phyloP scores from a whole-genome alignment of 2,888 invertebrate genomes.

The Xanthia icteritia region DNA sequence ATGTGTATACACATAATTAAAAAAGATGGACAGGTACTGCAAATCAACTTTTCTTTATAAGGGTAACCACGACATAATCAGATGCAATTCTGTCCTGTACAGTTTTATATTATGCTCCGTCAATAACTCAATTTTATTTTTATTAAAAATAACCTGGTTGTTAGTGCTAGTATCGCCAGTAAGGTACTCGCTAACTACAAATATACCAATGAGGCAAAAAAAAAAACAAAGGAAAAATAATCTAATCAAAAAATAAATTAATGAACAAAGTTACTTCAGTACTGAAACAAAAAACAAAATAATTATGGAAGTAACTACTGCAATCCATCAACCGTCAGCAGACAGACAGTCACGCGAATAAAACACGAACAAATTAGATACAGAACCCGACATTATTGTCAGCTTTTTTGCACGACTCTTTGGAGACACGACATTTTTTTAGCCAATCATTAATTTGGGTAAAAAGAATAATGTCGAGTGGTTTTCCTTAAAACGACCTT shows the following conservation, averaged over 20 bases:
- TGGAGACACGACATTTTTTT: slow-evolving; percentile 24
- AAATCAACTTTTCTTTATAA: background rate
- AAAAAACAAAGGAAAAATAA: background rate
- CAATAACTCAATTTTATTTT: too few relatives aligned
- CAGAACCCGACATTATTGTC: slow-evolving; percentile 39
- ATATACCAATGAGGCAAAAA: background rate
- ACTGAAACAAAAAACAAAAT: slow-evolving; percentile 51
- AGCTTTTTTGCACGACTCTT: slow-evolving; percentile 30
- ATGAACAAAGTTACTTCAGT: slow-evolving; percentile 24
- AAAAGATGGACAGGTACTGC: background rate
- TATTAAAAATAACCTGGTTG: too few relatives aligned
- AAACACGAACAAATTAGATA: slow-evolving; percentile 63
- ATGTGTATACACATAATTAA: too few relatives aligned
- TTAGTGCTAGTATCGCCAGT: background rate
- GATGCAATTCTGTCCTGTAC: too few relatives aligned
- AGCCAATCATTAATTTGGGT: slow-evolving; percentile 25
- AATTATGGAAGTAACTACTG: slow-evolving; percentile 51
- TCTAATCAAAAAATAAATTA: slow-evolving; percentile 30
- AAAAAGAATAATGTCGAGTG: slow-evolving; percentile 4
- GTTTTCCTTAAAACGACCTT: background rate
- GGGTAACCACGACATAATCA: background rate
- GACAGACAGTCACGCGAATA: slow-evolving; percentile 63
- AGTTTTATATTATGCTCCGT: too few relatives aligned
- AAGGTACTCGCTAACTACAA: background rate
- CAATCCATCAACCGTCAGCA: slow-evolving; percentile 60